Evolutionary conservation across 2,797 vertebrate species (phyloP).

Genomic region (Smutsia temminckii): DNA sequence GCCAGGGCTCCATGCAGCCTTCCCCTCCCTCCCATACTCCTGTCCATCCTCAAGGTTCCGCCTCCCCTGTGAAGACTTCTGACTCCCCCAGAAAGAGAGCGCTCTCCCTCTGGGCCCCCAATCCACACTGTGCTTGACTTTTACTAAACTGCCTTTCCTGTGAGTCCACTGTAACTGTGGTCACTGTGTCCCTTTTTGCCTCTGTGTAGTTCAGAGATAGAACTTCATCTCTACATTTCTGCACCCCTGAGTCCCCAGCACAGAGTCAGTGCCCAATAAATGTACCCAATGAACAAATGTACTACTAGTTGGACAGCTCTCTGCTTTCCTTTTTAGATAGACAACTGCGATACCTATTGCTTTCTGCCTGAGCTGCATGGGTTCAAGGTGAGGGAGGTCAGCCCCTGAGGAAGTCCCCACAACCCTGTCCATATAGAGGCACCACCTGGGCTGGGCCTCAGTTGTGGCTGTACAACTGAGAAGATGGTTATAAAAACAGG

Average conservation of each 20-base stretch:
- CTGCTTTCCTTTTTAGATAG: neutral
- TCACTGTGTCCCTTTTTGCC: neutral
- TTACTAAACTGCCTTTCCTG: neutral
- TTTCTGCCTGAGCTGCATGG: neutral
- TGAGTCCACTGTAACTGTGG: neutral
- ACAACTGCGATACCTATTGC: rapidly evolving
- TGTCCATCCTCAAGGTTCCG: neutral
- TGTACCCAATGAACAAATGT: neutral
- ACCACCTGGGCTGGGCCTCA: neutral
- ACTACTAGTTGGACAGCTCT: neutral
- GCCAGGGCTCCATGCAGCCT: neutral
- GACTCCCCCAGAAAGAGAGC: neutral
- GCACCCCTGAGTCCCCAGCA: neutral
- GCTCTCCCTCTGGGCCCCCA: neutral
- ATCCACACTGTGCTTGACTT: neutral
- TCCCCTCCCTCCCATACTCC: neutral
- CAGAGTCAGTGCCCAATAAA: neutral
- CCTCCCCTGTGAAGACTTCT: neutral
- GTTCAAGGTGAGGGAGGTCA: neutral
- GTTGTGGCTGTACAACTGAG: neutral
- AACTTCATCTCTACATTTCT: neutral
- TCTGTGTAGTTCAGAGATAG: neutral
- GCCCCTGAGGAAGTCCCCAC: neutral
- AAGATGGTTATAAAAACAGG: neutral
- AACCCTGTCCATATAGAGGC: neutral